A percentile compares a stretch with the other conserved stretches of the same genome.
Conservation (phyloP, 2,113 vertebrate genomes). For the Jacana jacana region DNA sequence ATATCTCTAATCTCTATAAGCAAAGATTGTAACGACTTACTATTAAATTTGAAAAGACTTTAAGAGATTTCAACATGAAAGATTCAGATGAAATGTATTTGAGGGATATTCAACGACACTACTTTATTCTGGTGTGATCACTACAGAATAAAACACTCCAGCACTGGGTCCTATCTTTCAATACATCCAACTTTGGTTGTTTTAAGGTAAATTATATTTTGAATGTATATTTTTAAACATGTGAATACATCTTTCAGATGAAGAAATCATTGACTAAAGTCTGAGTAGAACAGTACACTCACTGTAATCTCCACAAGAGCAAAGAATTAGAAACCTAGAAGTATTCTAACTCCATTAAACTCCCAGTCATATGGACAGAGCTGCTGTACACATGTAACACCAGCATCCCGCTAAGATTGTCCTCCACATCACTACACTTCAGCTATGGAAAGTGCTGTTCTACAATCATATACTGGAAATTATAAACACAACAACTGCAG, state of each 20-base stretch:
- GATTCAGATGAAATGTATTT: background rate
- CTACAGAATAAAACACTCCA: background rate
- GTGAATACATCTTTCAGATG: too few species aligned
- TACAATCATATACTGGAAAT: background rate
- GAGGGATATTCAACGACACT: background rate
- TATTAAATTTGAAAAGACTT: background rate
- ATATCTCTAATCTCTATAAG: background rate
- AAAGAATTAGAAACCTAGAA: background rate
- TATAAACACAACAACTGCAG: background rate
- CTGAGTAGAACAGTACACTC: background rate
- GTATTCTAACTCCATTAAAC: background rate
- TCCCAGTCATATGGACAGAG: background rate
- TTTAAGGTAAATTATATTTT: background rate
- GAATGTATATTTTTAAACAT: too few species aligned
- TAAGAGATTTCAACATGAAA: background rate
- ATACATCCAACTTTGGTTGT: background rate
- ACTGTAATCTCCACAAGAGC: background rate
- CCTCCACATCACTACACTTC: background rate
- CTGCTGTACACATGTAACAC: rapidly evolving
- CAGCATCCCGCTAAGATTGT: rapidly evolving
- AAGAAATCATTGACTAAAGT: background rate
- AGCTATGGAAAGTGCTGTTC: background rate
- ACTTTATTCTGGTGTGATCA: background rate
- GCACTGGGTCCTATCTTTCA: background rate
- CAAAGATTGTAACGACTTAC: background rate